Base-by-base conservation (phyloP, 2,888 invertebrate genomes). In the Nomada fabriciana region DNA sequence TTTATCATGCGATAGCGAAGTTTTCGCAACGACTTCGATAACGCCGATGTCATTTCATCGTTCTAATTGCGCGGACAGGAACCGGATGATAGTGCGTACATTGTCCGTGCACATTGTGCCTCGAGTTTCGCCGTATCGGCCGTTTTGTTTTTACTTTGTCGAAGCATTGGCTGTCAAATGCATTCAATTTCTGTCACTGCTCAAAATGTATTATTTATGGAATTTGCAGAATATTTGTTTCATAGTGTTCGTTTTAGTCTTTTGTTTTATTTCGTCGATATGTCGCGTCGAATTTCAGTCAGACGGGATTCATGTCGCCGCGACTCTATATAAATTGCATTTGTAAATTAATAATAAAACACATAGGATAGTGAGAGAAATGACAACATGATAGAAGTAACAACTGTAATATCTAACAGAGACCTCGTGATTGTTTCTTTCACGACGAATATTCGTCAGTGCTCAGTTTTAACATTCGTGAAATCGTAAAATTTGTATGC, bases 11-110 rank as follows among this genome's bases (percentile, higher is more conserved):
- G 68, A 57, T 25, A 29, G 1, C 25, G 0, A 50, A 50, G 20
- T 36, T 69, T n/a, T 42, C 25, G 52, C 59, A 42, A 47, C 23
- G 23, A 13, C 59, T 59, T 43, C 10, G 50, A 74, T 23, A 68
- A 74, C 23, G 2, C 55, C 42, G 68, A 43, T 55, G 23, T 68
- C 57, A 23, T 23, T 20, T 67, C 36, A 55, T 67, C 65, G 15
- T 50, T 65, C 25, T 60, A 29, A 60, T 60, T 60, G 29, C 29
- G 36, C 18, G 60, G 60, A 59, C 29, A 47, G 47, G 29, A 23
- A 57, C 25, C 57, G n/a, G 10, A 20, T 11, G 20, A 55, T n/a
- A n/a, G 11, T 23, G 3, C 20, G 10, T 20, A 55, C 20, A 55
- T 1, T 20, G 29, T 7, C 29, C 7, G 29, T 7, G 29, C 29